Evolutionary conservation across 92 coral and sea anemone genomes (phyloP), one percentile per base, ranked within the genome.

Genomic region (Isaurus tuberculatus): DNA sequence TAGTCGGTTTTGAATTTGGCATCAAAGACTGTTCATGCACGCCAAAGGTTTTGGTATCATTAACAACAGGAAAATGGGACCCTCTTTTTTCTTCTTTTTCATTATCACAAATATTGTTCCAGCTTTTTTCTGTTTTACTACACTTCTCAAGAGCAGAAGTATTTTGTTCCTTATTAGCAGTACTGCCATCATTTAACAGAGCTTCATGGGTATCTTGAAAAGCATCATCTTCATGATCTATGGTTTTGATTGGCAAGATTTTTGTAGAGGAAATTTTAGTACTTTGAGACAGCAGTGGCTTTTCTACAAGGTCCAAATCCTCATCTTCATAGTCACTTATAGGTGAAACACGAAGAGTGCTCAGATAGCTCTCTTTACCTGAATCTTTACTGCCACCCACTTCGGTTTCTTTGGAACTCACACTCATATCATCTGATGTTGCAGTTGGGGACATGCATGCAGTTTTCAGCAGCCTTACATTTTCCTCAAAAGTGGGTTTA

Each of bases 301-400:
- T 10, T 17, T 36, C 14, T 4, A 29, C 51, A 26, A 19, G 55
- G 2, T 72, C 63, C 0, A 32, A 31, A 8, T 77, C 82, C 23
- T 19, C 51, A 23, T 25, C 51, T 25, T 77, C 82, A 23, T 19
- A 77, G 53, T 77, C 82, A 34, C 82, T 77, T 58, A 77, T 15
- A 0, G 82, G 82, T 7, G 82, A 77, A 25, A 40, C 44, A 25
- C 16, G 82, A 60, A 77, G 42, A 32, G 15, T 33, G n/a, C 34
- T 65, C 14, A 77, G 30, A 40, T 77, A 77, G 14, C 19, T 75
- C 26, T 57, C 68, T 1, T 10, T 33, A 22, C 22, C 14, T 34
- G 14, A 14, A 16, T 34, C 15, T n/a, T 3, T 1, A 46, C 25
- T 30, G 16, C 27, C 63, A 25, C 5, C 30, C 33, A 40, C 9